Evolutionary conservation across 1,140 invertebrate species (phyloP), one percentile per base, ranked within the genome.

Genomic region (Zaprionus vittiger): DNA sequence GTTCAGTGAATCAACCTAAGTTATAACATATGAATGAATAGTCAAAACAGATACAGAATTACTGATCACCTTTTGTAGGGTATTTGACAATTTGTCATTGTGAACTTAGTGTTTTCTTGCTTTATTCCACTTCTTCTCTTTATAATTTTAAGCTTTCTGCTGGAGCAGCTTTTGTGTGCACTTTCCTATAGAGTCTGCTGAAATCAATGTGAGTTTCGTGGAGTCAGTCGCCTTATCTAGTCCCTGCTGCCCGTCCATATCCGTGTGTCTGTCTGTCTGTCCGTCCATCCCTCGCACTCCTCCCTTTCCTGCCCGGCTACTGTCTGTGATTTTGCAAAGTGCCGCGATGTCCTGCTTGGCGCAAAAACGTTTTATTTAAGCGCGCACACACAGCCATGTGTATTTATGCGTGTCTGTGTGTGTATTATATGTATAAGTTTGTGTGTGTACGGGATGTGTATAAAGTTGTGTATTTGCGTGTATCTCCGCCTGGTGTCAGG

Each of bases 361-460:
- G 79, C 70, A 78, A 79, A 89, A 89, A 68, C 85, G 82, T 85
- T 89, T 89, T 89, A 90, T 89, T 89, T 91, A 90, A 75, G 69
- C 61, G 69, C 59, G 64, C 41, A 75, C 71, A 77, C 26, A 41
- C 28, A 63, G 17, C 38, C n/a, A 54, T 54, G 52, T 49, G 22
- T 22, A 73, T 17, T 73, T 62, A 83, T 62, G 65, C 54, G 72
- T 75, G 49, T 60, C 26, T 14, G 12, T 41, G 49, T 65, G 55
- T 59, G 54, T 64, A 49, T 61, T 61, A 24, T 57, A 28, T 73
- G 37, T 59, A 15, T 49, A 31, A 22, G 22, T 41, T n/a, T 73
- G 20, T 59, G 17, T 49, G 28, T 44, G 9, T 54, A 34, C 31
- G 31, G 26, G 41, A n/a, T 52, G 47, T 52, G 17, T 14, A 52